A percentile compares a stretch with the other conserved stretches of the same genome.
Evolutionary conservation across 2,113 vertebrate species (phyloP).

Genomic region (Pollachius pollachius): DNA sequence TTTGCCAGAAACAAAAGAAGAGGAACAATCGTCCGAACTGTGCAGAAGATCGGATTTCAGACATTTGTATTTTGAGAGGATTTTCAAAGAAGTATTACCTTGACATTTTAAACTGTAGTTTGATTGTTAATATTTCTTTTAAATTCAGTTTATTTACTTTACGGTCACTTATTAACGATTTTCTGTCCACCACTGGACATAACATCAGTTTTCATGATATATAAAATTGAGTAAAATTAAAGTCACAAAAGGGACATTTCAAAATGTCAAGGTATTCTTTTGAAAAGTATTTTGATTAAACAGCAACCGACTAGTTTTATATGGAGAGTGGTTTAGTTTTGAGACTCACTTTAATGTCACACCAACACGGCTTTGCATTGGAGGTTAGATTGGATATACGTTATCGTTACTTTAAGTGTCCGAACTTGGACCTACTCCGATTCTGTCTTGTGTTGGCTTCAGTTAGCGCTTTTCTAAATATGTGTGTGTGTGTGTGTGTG

Average conservation of each 20-base stretch:
- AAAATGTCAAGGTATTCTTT: conserved; percentile 5
- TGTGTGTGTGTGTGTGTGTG: conserved; percentile 31
- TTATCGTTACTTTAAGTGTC: conserved; percentile 42
- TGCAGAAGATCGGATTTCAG: too few species aligned
- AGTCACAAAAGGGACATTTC: neutral
- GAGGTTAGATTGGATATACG: conserved; percentile 29
- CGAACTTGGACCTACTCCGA: neutral
- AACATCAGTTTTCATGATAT: too few species aligned
- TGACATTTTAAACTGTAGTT: neutral
- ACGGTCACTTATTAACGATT: neutral
- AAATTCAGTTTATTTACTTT: neutral
- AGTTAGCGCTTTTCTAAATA: neutral
- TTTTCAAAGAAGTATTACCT: neutral
- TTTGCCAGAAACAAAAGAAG: too few species aligned
- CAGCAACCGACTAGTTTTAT: conserved; percentile 37
- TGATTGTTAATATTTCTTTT: neutral
- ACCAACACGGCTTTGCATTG: conserved; percentile 28
- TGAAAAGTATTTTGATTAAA: conserved; percentile 12
- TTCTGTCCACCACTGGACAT: too few species aligned
- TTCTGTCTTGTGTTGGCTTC: conserved; percentile 5
- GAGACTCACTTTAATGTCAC: conserved; percentile 4
- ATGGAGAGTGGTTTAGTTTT: conserved; percentile 28
- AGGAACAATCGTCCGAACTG: too few species aligned
- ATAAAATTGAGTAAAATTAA: too few species aligned
- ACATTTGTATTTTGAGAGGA: neutral